Percentiles rank a stretch among this genome's conserved stretches.
phyloP scores from a whole-genome alignment of 2,888 invertebrate genomes.

The Drosophila neonasuta region DNA sequence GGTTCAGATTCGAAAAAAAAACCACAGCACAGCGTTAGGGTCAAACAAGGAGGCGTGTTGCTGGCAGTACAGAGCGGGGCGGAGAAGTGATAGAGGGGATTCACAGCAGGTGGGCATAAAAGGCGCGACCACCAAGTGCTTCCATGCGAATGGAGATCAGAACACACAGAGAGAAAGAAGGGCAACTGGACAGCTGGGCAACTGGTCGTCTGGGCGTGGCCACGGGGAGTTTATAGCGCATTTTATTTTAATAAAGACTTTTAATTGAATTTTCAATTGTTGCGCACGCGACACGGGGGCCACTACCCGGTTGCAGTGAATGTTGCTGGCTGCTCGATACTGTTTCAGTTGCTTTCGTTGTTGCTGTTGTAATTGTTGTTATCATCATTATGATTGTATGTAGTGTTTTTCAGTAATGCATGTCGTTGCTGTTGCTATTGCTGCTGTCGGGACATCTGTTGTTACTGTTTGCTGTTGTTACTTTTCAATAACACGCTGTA shows the following conservation, averaged over 20 bases:
- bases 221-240: conserved; percentile 58
- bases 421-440: conserved; percentile 3
- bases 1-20: conserved; percentile 60
- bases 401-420: conserved; percentile 45
- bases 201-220: conserved; percentile 32
- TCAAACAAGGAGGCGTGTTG: not conserved
- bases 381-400: conserved; percentile 69
- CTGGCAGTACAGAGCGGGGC: not conserved
- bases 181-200: conserved; percentile 11
- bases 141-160: conserved; percentile 31
- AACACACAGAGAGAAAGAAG: conserved; percentile 23
- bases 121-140: conserved; percentile 57
- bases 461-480: conserved; percentile 40
- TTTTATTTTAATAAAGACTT: conserved; percentile 79
- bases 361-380: conserved; percentile 54
- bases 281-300: conserved; percentile 52
- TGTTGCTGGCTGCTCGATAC: conserved; percentile 11
- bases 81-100: not conserved
- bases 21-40: conserved; percentile 51
- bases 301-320: conserved; percentile 16
- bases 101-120: conserved; percentile 70
- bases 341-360: conserved; percentile 31
- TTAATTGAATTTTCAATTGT: conserved; percentile 79
- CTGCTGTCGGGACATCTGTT: conserved; percentile 12
- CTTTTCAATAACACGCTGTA: conserved; percentile 58